Conservation (phyloP, 2,113 vertebrate genomes). For the Notarius lentiginosus region DNA sequence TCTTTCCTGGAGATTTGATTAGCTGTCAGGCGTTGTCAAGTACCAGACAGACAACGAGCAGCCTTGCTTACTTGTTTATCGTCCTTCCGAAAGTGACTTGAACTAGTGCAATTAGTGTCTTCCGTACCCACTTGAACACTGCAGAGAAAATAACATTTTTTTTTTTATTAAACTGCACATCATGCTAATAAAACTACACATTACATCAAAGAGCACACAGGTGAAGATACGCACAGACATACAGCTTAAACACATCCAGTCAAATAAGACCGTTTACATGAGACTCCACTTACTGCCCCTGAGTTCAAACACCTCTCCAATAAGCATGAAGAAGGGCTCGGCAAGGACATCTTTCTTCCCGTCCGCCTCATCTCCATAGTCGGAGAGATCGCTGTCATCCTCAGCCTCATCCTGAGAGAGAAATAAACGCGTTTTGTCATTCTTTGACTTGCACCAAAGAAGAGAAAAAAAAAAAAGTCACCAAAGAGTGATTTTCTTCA, state of each 20-base stretch:
- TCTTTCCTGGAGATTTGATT: background rate
- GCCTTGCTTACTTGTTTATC: constrained; percentile 94
- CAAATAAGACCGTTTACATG: background rate
- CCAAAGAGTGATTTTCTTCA: background rate
- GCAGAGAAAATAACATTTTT: constrained; percentile 39
- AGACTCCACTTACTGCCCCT: constrained; percentile 86
- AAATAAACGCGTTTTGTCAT: too few species aligned
- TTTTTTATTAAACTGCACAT: background rate
- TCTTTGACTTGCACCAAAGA: background rate
- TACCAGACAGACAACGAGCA: background rate
- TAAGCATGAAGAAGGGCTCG: constrained; percentile 97
- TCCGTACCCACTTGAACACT: constrained; percentile 99
- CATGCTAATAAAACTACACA: background rate
- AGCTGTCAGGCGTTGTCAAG: background rate
- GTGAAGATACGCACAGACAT: background rate
- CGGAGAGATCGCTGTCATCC: constrained; percentile 90
- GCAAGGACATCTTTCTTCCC: constrained; percentile 89
- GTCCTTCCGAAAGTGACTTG: constrained; percentile 99
- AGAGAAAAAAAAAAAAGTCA: too few species aligned
- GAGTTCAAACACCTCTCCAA: constrained; percentile 98
- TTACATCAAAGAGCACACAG: background rate
- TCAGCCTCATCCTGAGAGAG: constrained; percentile 71
- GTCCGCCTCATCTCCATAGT: constrained; percentile 89
- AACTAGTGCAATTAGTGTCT: constrained; percentile 98
- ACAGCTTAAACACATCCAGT: background rate